These are phyloP conservation scores for Hirudo medicinalis DNA, from an alignment of 1,140 invertebrate genomes.

Conservation along the genomic window DNA sequence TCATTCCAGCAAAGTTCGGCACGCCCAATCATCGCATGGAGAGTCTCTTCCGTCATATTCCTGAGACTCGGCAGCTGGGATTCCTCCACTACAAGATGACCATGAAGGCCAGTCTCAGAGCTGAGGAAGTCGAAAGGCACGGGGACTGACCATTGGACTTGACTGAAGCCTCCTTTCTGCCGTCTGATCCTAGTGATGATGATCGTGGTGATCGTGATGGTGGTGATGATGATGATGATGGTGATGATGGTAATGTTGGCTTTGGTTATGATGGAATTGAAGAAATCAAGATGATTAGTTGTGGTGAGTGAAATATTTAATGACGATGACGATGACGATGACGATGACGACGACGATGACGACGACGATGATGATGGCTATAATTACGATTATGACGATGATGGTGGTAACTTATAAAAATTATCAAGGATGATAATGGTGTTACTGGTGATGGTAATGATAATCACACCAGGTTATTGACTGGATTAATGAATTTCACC, in stretches of 20 bases:
- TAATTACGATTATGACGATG: neutral
- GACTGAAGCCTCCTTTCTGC: no score
- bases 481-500: neutral
- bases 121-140: conserved; percentile 7
- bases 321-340: neutral
- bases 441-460: neutral
- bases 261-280: neutral
- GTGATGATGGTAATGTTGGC: neutral
- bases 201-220: neutral
- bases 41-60: conserved; percentile 18
- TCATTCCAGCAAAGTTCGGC: conserved; percentile 23
- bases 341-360: neutral
- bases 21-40: conserved; percentile 22
- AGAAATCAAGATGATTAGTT: neutral
- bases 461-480: neutral
- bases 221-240: neutral
- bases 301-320: neutral
- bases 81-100: conserved; percentile 22
- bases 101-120: conserved; percentile 13
- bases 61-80: conserved; percentile 20
- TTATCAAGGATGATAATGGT: no score
- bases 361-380: neutral
- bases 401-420: no score
- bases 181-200: no score
- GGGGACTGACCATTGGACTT: neutral